Conservation (phyloP, 2,888 invertebrate species). For the Leucophenga montana region DNA sequence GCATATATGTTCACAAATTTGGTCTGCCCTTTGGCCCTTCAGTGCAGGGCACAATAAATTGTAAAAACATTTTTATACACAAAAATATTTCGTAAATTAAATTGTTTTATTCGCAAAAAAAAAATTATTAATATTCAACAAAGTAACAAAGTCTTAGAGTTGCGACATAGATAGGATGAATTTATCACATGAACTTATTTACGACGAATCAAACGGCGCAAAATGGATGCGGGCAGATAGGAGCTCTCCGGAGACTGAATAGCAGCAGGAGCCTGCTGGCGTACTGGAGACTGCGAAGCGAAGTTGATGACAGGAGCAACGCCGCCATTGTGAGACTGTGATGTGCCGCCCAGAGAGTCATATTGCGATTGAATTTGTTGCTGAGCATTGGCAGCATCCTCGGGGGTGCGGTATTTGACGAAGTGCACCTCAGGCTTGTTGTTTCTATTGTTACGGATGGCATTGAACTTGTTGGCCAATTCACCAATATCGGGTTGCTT, state of each 20-base stretch:
- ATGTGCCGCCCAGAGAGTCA: conserved; percentile 55
- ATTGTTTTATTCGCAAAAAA: conserved; percentile 38
- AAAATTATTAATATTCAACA: conserved; percentile 34
- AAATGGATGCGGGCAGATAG: conserved; percentile 59
- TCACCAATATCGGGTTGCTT: conserved; percentile 62
- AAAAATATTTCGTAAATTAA: neutral
- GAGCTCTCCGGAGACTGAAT: conserved; percentile 48
- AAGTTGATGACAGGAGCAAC: conserved; percentile 65
- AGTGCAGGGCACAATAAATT: no score
- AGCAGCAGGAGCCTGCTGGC: conserved; percentile 24
- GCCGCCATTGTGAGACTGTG: conserved; percentile 56
- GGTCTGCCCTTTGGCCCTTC: no score
- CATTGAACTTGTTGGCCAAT: conserved; percentile 60
- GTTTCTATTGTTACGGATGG: conserved; percentile 53
- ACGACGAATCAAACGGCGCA: conserved; percentile 54
- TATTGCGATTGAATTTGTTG: conserved; percentile 62
- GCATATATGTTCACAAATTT: no score
- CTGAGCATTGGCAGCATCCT: conserved; percentile 64
- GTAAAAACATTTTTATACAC: neutral
- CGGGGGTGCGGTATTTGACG: conserved; percentile 64
- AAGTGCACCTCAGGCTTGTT: conserved; percentile 62
- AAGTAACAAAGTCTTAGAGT: conserved; percentile 33
- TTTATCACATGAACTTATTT: conserved; percentile 31
- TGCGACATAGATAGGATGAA: neutral
- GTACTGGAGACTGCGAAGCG: conserved; percentile 53